phyloP scores from a whole-genome alignment of 2,113 vertebrate species.

The Atherinomorus stipes region DNA sequence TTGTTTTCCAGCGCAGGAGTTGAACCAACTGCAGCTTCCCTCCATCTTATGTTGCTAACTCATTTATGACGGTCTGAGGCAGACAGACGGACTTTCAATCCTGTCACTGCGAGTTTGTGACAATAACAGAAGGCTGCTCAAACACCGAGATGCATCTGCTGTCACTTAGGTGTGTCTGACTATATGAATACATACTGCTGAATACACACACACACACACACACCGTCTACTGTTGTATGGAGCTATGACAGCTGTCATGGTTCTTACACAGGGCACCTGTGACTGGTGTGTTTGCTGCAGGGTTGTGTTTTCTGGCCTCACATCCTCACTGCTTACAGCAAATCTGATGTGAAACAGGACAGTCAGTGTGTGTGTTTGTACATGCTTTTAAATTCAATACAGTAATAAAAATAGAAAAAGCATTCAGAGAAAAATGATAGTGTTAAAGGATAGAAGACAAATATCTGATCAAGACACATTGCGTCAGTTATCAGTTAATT shows the following conservation, averaged over 20 bases:
- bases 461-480: not conserved
- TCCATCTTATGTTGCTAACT: not conserved
- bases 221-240: not conserved
- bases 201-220: constrained; percentile 3
- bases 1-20: not conserved
- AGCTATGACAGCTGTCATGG: not conserved
- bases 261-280: constrained; percentile 25
- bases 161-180: not conserved
- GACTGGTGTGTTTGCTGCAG: constrained; percentile 15
- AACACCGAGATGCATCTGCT: constrained; percentile 5
- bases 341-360: not conserved
- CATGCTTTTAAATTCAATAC: too few relatives aligned
- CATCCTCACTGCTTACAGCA: not conserved
- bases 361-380: not conserved
- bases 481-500: not conserved
- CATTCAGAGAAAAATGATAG: not conserved
- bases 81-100: not conserved
- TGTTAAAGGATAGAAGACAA: not conserved
- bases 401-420: too few relatives aligned
- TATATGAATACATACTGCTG: not conserved
- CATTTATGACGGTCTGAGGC: not conserved
- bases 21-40: not conserved
- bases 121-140: not conserved
- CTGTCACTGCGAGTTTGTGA: not conserved
- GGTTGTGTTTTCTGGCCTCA: not conserved